Evolutionary conservation across 2,888 invertebrate genomes (phyloP).

Genomic region (Odontomyia ornata): DNA sequence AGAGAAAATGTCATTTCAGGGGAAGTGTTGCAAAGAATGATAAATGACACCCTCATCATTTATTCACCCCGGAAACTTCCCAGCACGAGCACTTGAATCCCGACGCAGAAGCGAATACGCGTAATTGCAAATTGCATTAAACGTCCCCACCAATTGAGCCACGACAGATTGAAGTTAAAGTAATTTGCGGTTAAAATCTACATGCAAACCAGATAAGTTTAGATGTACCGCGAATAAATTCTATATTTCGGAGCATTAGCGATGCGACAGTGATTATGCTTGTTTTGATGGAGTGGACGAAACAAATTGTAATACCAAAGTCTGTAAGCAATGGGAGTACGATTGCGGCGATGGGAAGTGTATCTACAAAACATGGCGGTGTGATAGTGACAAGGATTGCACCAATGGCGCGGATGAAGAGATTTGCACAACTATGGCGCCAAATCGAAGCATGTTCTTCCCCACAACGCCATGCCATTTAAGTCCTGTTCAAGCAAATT

Average conservation of each 20-base stretch:
- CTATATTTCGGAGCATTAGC: neutral
- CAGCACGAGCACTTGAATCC: no score
- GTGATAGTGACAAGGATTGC: no score
- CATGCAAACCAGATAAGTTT: neutral
- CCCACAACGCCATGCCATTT: slow-evolving; percentile 67
- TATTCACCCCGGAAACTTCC: no score
- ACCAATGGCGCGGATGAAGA: slow-evolving; percentile 76
- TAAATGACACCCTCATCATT: no score
- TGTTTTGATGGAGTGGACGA: slow-evolving; percentile 79
- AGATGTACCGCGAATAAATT: neutral
- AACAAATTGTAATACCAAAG: no score
- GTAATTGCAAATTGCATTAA: no score
- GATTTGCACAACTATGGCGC: slow-evolving; percentile 67
- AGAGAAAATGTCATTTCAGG: no score
- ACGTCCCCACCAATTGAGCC: no score
- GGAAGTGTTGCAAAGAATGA: no score
- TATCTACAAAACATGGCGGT: slow-evolving; percentile 69
- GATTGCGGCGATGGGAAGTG: slow-evolving; percentile 70
- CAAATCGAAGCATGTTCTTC: slow-evolving; percentile 53
- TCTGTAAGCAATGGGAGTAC: slow-evolving; percentile 79
- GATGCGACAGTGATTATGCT: slow-evolving; percentile 81
- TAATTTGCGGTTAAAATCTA: neutral
- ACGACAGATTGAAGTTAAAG: neutral
- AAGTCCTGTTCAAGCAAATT: no score
- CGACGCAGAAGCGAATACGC: no score